Evolutionary conservation across 2,888 invertebrate species (phyloP), one percentile per base, ranked within the genome.

Genomic region (Drosophila siamana): DNA sequence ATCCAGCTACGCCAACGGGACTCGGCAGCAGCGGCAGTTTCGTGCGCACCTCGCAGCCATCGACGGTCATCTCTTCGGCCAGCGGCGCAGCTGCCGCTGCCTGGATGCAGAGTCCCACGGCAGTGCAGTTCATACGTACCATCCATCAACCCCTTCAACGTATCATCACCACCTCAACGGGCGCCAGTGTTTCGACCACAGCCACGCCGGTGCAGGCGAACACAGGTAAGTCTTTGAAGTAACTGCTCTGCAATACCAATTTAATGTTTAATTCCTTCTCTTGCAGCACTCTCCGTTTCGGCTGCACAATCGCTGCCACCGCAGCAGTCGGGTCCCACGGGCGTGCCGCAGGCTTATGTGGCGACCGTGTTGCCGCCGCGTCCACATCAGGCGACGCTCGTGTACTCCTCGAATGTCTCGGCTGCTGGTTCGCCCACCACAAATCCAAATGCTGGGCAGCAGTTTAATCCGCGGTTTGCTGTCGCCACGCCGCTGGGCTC

Each of bases 281-380:
- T 55, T 66, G 4, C 22, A 61, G 70, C 90, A 2, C 84, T 90
- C 3, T 82, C 90, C 11, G 79, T 80, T 6, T 48, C 79, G 1
- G 82, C 82, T 1, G 79, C 79, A 9, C 76, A 72, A 36, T 44
- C 78, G 0, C 28, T 80, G 52, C 56, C 68, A 3, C 54, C 64
- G 4, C 80, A 79, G 56, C 70, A 79, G 13, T 36, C 78, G 0
- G 76, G 69, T 8, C 72, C 80, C 0, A 22, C 74, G 0, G 80
- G 69, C 2, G 69, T 69, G 2, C 70, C 78, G 1, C 85, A 88
- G 69, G 90, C 92, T 0, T 92, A 91, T 79, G 92, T 92, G n/a
- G 91, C 92, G 1, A 90, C 92, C 0, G 92, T 92, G 1, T 33
- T 92, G 50, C 92, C 92, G 15, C 92, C 91, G 2, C 88, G 91